Base-by-base conservation (phyloP, 1,140 invertebrate genomes). In the Tribolium madens region DNA sequence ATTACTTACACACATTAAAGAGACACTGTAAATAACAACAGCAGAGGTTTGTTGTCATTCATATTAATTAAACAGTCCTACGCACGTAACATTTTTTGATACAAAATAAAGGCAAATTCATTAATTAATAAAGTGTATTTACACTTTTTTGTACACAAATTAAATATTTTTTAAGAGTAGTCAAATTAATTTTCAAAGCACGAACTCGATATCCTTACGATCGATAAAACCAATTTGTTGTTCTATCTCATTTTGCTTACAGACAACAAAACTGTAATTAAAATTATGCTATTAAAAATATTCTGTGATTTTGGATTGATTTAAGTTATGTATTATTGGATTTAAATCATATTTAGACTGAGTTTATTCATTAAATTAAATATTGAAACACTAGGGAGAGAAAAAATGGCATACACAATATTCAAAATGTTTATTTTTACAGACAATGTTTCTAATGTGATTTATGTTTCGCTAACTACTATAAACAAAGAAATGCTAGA, bases 21-120 rank as follows among this genome's bases (percentile, higher is more conserved):
- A 64, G 57, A 36, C 10, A 17, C 53, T 60, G 53, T 60, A 60
- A 60, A 60, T 60, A 60, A 60, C 57, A 64, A 64, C 57, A 33
- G 57, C 26, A 31, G 18, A 64, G 57, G 57, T 64, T 64, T 64
- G 57, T 4, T 64, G 57, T 33, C 57, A 33, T 33, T 33, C 5
- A 64, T 36, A 64, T 33, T 64, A 64, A 64, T 64, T 64, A 64
- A 64, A 36, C 57, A 21, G 10, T 18, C 57, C 57, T 26, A 64
- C 57, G 57, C 57, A 64, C 9, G 5, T 60, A 21, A 26, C 26
- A 33, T 9, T 26, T 12, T 64, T 36, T 64, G 57, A 64, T 42
- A 26, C 3, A 33, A 12, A 3, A 13, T 33, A 4, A 21, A n/a
- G 5, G 15, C 17, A 60, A 60, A 60, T 60, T 64, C 36, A 13